Conservation (phyloP, 2,113 vertebrate species). For the Apistogramma diplotaenia region DNA sequence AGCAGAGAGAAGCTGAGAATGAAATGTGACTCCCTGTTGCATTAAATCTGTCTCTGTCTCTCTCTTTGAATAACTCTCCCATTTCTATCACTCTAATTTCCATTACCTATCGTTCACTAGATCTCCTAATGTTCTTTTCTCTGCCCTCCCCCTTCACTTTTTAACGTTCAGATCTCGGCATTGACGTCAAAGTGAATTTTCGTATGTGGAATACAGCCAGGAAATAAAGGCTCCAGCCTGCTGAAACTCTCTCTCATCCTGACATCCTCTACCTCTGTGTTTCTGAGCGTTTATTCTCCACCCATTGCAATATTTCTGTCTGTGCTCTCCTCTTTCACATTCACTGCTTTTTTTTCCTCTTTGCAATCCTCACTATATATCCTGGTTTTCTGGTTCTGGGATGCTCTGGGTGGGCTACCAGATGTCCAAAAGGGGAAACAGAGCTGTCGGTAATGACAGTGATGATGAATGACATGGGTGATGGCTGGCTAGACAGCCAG, state of each 20-base stretch:
- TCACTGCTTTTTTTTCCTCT: neutral
- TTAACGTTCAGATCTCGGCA: slow-evolving; percentile 29
- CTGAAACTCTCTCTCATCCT: neutral
- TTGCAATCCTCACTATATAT: neutral
- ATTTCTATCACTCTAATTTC: slow-evolving; percentile 7
- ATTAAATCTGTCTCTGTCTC: neutral
- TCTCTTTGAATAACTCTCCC: slow-evolving; percentile 17
- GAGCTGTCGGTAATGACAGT: slow-evolving; percentile 37
- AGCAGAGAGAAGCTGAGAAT: slow-evolving; percentile 19
- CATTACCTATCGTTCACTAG: neutral
- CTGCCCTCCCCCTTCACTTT: slow-evolving; percentile 1
- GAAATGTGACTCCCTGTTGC: slow-evolving; percentile 22
- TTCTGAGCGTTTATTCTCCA: neutral
- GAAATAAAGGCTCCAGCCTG: slow-evolving; percentile 4
- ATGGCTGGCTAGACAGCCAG: slow-evolving; percentile 11
- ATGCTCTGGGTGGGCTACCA: slow-evolving; percentile 21
- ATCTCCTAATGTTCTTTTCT: neutral
- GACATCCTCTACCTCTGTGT: neutral
- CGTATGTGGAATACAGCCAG: slow-evolving; percentile 29
- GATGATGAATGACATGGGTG: slow-evolving; percentile 33
- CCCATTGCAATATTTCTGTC: neutral
- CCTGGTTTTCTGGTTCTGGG: slow-evolving; percentile 6
- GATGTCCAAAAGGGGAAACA: neutral
- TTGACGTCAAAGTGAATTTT: slow-evolving; percentile 61
- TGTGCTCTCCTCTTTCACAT: neutral